Percentiles rank a stretch among this genome's conserved stretches.
These are phyloP conservation scores for Isurus oxyrinchus DNA, from an alignment of 2,113 vertebrate genomes.

Conservation along the genomic window DNA sequence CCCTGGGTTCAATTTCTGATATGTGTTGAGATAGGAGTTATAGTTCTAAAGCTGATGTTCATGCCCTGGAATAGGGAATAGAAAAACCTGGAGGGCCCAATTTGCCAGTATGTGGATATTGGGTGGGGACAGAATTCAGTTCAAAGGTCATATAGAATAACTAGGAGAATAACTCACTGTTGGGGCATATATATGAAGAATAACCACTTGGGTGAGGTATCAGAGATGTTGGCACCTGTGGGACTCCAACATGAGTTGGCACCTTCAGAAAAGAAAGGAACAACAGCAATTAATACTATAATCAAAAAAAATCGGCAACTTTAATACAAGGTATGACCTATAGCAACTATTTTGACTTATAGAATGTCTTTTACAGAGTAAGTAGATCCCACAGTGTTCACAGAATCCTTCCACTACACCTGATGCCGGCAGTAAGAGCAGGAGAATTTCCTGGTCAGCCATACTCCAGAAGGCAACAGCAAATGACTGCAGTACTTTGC, in stretches of 20 bases:
- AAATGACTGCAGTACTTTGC: too few relatives aligned
- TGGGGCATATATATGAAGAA: not conserved
- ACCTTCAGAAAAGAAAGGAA: not conserved
- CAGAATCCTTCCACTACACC: too few relatives aligned
- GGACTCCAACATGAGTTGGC: not conserved
- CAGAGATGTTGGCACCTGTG: not conserved
- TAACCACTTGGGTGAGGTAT: not conserved
- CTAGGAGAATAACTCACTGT: not conserved
- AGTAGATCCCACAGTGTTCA: not conserved
- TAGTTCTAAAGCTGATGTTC: not conserved
- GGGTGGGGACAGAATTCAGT: not conserved
- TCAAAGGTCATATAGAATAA: not conserved
- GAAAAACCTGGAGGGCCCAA: not conserved
- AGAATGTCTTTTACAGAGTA: too few relatives aligned
- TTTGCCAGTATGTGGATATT: not conserved
- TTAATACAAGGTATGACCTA: not conserved
- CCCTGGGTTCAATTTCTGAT: not conserved
- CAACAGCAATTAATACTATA: not conserved
- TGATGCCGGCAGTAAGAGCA: too few relatives aligned
- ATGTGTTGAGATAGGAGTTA: not conserved
- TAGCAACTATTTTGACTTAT: not conserved
- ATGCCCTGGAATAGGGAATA: not conserved
- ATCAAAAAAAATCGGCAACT: not conserved
- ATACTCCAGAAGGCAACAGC: too few relatives aligned
- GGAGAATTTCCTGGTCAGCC: too few relatives aligned